Conservation (phyloP, 2,113 vertebrate genomes). For the Hydrochoerus hydrochaeris region DNA sequence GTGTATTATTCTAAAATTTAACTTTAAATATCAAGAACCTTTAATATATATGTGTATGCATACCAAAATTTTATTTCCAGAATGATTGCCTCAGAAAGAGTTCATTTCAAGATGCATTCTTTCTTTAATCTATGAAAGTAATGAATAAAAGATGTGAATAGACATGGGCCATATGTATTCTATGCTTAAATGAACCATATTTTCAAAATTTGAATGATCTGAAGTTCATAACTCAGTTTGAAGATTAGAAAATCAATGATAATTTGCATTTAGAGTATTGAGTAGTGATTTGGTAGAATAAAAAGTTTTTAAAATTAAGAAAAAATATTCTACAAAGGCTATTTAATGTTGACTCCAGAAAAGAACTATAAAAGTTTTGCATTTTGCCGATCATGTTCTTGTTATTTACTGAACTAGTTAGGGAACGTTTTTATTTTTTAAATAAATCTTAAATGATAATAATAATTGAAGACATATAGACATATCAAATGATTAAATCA, state of each 20-base stretch:
- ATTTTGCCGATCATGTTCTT: conserved; percentile 79
- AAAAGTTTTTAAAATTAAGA: conserved; percentile 73
- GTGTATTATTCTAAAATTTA: background rate
- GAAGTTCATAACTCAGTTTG: conserved; percentile 61
- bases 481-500: background rate
- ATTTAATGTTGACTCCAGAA: conserved; percentile 79
- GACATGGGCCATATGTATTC: background rate
- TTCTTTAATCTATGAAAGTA: background rate
- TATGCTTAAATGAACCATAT: conserved; percentile 39
- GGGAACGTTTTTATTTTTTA: too few species aligned
- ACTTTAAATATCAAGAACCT: background rate
- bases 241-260: background rate
- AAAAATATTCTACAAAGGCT: background rate
- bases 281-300: conserved; percentile 40
- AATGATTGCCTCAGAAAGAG: background rate
- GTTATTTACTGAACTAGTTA: conserved; percentile 61
- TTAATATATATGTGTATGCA: background rate
- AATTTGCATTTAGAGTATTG: conserved; percentile 16
- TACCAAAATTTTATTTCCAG: background rate
- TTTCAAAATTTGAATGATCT: conserved; percentile 41
- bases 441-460: background rate
- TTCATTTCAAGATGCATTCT: background rate
- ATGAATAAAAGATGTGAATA: background rate
- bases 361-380: conserved; percentile 73
- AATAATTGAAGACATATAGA: conserved; percentile 47